Evolutionary conservation across 2,113 vertebrate genomes (phyloP).

Genomic region (Nyctereutes procyonoides): DNA sequence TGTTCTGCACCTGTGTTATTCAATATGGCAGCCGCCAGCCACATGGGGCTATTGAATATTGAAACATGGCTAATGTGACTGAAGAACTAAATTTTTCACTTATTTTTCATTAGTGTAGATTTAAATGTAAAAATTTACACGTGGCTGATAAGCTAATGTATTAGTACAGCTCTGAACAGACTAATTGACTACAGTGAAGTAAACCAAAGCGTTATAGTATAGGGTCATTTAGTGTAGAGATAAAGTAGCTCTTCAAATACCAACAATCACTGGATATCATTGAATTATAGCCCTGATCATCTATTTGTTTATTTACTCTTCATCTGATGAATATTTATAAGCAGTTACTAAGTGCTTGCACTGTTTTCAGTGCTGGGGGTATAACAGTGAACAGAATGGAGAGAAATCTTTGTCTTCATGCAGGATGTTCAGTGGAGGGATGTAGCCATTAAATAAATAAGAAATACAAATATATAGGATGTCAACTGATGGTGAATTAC

Average conservation of each 20-base stretch:
- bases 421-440: background rate
- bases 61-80: background rate
- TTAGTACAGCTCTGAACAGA: background rate
- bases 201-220: background rate
- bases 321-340: background rate
- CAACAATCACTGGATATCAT: background rate
- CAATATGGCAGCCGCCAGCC: background rate
- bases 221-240: background rate
- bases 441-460: background rate
- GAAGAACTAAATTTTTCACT: background rate
- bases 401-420: background rate
- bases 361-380: background rate
- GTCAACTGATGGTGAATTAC: background rate
- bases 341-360: background rate
- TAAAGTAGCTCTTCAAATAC: background rate
- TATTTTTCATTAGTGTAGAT: background rate
- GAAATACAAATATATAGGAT: background rate
- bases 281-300: background rate
- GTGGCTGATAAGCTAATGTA: background rate
- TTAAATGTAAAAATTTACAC: background rate
- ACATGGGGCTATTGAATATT: background rate
- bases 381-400: background rate
- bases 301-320: background rate
- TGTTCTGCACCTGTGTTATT: background rate
- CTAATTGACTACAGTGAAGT: background rate